Evolutionary conservation across 2,888 invertebrate species (phyloP).

Genomic region (Latrodectus hesperus): DNA sequence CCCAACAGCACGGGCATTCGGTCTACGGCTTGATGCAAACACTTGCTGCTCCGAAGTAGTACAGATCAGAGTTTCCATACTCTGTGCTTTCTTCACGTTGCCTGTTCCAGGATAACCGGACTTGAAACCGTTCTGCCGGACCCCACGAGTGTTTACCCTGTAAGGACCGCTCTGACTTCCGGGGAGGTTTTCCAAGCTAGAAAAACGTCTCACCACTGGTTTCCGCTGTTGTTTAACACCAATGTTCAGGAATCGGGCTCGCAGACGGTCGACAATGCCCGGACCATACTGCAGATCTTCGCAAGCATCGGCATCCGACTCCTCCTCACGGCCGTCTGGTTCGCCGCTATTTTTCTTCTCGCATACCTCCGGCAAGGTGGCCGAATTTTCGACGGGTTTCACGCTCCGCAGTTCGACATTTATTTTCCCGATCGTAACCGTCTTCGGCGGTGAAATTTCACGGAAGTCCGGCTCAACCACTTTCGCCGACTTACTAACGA

Average conservation of each 20-base stretch:
- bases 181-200: slow-evolving; percentile 69
- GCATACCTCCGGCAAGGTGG: slow-evolving; percentile 11
- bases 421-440: slow-evolving; percentile 54
- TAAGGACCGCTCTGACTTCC: slow-evolving; percentile 44
- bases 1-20: slow-evolving; percentile 35
- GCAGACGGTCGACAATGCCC: slow-evolving; percentile 70
- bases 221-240: slow-evolving; percentile 44
- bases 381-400: slow-evolving; percentile 12
- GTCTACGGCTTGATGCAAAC: slow-evolving; percentile 26
- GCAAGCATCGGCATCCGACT: slow-evolving; percentile 33
- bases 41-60: slow-evolving; percentile 48
- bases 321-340: slow-evolving; percentile 27
- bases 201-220: slow-evolving; percentile 63
- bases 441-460: slow-evolving; percentile 44
- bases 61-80: slow-evolving; percentile 64
- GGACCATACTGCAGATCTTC: slow-evolving; percentile 70
- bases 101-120: slow-evolving; percentile 26
- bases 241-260: slow-evolving; percentile 67
- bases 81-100: slow-evolving; percentile 62
- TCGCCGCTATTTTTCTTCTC: not conserved
- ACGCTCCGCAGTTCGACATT: slow-evolving; percentile 58
- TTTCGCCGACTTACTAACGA: slow-evolving; percentile 39
- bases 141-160: slow-evolving; percentile 34
- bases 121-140: slow-evolving; percentile 53
- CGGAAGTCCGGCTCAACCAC: slow-evolving; percentile 44